A percentile compares a stretch with the other conserved stretches of the same genome.
Conservation (phyloP, 1,140 invertebrate genomes). For the Pseudachorutes palmiensis region DNA sequence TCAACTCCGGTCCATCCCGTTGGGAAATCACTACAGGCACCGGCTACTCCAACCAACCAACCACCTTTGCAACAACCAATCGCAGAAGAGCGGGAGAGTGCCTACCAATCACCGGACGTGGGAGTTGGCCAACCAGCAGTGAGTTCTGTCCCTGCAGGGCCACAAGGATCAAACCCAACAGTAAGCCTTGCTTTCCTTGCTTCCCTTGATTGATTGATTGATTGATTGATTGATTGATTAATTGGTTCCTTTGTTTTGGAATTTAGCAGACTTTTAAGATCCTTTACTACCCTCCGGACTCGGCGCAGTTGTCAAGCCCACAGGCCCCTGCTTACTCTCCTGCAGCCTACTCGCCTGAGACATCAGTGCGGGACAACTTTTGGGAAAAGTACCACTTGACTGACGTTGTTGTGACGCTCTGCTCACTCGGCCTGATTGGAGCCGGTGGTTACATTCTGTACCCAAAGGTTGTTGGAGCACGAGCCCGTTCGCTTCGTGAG, state of each 20-base stretch:
- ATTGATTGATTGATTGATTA: too few relatives aligned
- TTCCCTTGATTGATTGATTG: too few relatives aligned
- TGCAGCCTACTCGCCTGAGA: neutral
- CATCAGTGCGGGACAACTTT: neutral
- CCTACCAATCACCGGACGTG: neutral
- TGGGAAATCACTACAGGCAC: neutral
- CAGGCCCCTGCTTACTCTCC: too few relatives aligned
- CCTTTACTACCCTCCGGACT: neutral
- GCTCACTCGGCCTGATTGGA: slow-evolving; percentile 15
- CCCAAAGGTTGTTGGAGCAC: slow-evolving; percentile 14
- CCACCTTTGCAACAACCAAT: neutral
- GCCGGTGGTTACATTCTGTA: slow-evolving; percentile 23
- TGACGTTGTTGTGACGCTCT: slow-evolving; percentile 4
- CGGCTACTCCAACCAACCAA: neutral
- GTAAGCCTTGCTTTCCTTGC: too few relatives aligned
- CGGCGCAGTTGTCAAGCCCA: neutral
- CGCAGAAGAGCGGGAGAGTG: neutral
- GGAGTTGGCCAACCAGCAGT: neutral
- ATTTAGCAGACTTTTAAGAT: slow-evolving; percentile 4
- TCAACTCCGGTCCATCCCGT: neutral
- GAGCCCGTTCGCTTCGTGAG: slow-evolving; percentile 27
- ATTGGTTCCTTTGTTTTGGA: too few relatives aligned
- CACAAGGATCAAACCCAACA: too few relatives aligned
- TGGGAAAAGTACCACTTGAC: neutral
- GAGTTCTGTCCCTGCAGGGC: too few relatives aligned